Conservation (phyloP, 2,113 vertebrate species). For the Dendropsophus ebraccatus region DNA sequence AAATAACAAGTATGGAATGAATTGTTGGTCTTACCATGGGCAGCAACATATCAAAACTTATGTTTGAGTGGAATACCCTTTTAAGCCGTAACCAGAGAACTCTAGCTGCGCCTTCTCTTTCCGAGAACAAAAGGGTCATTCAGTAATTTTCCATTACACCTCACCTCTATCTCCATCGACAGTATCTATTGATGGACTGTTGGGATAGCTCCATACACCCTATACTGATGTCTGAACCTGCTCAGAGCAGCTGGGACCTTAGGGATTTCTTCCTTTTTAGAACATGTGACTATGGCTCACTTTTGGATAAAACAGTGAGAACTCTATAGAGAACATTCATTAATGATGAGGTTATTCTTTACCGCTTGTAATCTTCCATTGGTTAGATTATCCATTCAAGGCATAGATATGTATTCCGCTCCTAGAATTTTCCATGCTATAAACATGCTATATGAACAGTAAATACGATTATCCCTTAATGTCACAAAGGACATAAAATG, state of each 20-base stretch:
- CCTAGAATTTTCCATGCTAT: not conserved
- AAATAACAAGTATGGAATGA: too few relatives aligned
- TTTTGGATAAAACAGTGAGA: not conserved
- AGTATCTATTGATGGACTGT: too few relatives aligned
- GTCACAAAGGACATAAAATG: constrained; percentile 34
- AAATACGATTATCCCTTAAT: constrained; percentile 43
- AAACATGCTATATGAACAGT: not conserved
- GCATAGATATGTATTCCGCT: not conserved
- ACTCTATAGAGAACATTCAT: not conserved
- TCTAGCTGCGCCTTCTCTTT: too few relatives aligned
- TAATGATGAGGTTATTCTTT: not conserved
- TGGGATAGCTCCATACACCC: not conserved
- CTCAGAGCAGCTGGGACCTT: too few relatives aligned
- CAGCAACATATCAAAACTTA: too few relatives aligned
- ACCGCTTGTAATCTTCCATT: not conserved
- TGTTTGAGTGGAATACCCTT: too few relatives aligned
- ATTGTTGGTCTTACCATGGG: too few relatives aligned
- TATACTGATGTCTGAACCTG: too few relatives aligned
- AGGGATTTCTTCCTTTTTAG: not conserved
- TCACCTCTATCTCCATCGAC: too few relatives aligned
- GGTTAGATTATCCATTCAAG: not conserved
- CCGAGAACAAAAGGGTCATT: too few relatives aligned
- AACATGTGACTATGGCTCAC: not conserved
- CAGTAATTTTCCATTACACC: too few relatives aligned
- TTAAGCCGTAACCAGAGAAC: too few relatives aligned